Conservation (phyloP, 2,797 vertebrate species). For the Salarias fasciatus region DNA sequence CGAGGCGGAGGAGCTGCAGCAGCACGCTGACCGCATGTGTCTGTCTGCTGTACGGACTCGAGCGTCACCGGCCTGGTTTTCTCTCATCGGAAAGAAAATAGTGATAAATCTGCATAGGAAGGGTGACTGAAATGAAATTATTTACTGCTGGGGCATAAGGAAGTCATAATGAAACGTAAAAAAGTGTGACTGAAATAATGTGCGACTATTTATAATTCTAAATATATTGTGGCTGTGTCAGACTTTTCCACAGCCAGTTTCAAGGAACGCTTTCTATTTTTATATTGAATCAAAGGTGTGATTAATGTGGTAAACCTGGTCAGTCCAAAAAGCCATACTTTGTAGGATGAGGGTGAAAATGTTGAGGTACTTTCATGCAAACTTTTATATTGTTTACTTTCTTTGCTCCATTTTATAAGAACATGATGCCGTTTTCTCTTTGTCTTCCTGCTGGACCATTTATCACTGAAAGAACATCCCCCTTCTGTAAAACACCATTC, state of each 20-base stretch:
- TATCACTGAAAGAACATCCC: not conserved
- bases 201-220: slow-evolving; percentile 7
- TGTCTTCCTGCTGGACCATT: slow-evolving; percentile 7
- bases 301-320: too few relatives aligned
- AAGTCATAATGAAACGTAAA: slow-evolving; percentile 3
- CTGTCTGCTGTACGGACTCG: slow-evolving; percentile 15
- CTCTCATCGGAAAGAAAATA: slow-evolving; percentile 31
- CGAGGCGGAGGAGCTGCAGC: slow-evolving; percentile 44
- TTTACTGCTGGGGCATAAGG: slow-evolving; percentile 16
- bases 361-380: slow-evolving; percentile 15
- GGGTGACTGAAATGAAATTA: not conserved
- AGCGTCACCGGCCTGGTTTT: slow-evolving; percentile 20
- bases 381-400: not conserved
- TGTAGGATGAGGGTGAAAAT: slow-evolving; percentile 8
- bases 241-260: too few relatives aligned
- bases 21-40: slow-evolving; percentile 11
- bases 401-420: slow-evolving; percentile 13
- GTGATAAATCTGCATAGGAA: slow-evolving; percentile 10
- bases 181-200: not conserved
- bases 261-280: not conserved
- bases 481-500: slow-evolving; percentile 15
- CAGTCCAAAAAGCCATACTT: slow-evolving; percentile 14
- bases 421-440: slow-evolving; percentile 10
- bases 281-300: not conserved
- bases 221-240: too few relatives aligned